Percentiles rank a stretch among this genome's conserved stretches.
These are phyloP conservation scores for Gallinago jamesoni DNA, from an alignment of 2,113 vertebrate genomes.

Conservation along the genomic window DNA sequence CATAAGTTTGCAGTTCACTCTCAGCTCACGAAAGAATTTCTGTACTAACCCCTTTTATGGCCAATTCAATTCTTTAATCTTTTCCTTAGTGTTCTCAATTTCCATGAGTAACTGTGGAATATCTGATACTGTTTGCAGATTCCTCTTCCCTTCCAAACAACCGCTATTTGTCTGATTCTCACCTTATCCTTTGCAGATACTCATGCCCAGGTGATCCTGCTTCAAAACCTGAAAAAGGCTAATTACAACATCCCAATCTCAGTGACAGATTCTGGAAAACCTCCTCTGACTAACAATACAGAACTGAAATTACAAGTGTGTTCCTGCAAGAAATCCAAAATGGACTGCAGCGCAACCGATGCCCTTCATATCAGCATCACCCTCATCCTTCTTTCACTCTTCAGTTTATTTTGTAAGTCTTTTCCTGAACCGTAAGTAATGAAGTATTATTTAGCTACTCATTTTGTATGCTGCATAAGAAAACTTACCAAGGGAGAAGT, in stretches of 20 bases:
- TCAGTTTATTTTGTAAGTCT: constrained; percentile 83
- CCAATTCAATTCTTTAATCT: not conserved
- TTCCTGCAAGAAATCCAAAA: constrained; percentile 94
- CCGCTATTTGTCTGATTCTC: not conserved
- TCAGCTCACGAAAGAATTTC: not conserved
- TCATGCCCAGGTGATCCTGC: constrained; percentile 91
- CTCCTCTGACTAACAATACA: constrained; percentile 89
- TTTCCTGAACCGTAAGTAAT: not conserved
- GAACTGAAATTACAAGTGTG: constrained; percentile 97
- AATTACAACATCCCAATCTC: constrained; percentile 95
- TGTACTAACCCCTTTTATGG: not conserved
- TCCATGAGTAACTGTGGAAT: not conserved
- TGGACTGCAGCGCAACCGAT: constrained; percentile 88
- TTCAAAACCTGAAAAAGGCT: constrained; percentile 92
- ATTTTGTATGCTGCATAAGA: not conserved
- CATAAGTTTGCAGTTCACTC: not conserved
- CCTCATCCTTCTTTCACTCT: constrained; percentile 76
- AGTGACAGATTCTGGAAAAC: constrained; percentile 94
- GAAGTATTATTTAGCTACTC: not conserved
- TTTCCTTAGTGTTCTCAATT: not conserved
- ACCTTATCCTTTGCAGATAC: constrained; percentile 78
- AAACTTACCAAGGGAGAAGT: not conserved
- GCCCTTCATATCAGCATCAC: constrained; percentile 75
- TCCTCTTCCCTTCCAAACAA: not conserved
- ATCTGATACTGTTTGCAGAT: not conserved